Percentiles rank a stretch among this genome's conserved stretches.
Conservation (phyloP, 2,113 vertebrate species). For the Phycodurus eques region DNA sequence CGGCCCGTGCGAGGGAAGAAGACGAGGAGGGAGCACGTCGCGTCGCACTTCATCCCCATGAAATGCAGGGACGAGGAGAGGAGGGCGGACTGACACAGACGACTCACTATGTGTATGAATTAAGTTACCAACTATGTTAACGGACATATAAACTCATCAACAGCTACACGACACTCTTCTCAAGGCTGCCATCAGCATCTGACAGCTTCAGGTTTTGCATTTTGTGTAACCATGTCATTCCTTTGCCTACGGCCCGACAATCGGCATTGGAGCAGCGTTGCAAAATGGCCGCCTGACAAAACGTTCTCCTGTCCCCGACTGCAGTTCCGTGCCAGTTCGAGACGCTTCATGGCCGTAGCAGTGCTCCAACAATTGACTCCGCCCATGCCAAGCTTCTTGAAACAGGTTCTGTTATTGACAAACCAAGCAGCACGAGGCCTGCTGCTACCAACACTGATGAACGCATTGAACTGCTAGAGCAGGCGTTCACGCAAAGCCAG, state of each 20-base stretch:
- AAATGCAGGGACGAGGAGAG: conserved; percentile 73
- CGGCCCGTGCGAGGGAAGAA: conserved; percentile 85
- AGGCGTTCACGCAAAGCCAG: no score
- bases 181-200: background rate
- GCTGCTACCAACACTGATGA: background rate
- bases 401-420: background rate
- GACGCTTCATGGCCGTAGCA: background rate
- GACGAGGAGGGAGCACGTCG: conserved; percentile 88
- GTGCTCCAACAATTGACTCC: no score
- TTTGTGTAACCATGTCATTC: background rate
- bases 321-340: background rate
- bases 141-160: conserved; percentile 43
- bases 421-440: background rate
- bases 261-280: no score
- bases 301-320: background rate
- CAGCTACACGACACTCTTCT: conserved; percentile 27
- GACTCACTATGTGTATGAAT: conserved; percentile 15
- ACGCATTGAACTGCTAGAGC: no score
- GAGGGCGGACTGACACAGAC: conserved; percentile 53
- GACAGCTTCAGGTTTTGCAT: background rate
- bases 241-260: no score
- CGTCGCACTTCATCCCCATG: conserved; percentile 95
- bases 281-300: background rate
- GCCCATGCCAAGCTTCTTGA: background rate
- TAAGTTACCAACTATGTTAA: conserved; percentile 36